Conservation (phyloP, 2,113 vertebrate species). For the Nicator chloris region DNA sequence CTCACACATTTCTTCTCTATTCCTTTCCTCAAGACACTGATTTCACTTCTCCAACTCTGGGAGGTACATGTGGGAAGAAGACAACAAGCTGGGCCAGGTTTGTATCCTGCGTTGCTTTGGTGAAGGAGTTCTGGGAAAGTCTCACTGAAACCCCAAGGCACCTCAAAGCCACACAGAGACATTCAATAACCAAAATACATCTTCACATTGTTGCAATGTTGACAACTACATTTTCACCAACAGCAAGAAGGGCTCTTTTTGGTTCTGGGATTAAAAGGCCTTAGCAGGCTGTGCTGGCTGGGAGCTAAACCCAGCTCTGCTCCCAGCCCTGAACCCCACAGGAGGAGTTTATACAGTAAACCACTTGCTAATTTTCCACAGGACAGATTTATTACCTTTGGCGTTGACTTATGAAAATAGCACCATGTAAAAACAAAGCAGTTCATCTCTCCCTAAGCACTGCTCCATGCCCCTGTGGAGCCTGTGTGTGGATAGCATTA, state of each 20-base stretch:
- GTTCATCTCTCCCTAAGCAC: neutral
- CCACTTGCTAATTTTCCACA: neutral
- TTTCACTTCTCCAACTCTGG: neutral
- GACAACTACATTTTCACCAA: neutral
- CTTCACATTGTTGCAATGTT: rapidly evolving
- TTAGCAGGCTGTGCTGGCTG: neutral
- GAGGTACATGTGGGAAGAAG: neutral
- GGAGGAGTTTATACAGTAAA: neutral
- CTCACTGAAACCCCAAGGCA: neutral
- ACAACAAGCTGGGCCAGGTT: neutral
- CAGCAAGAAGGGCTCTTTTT: neutral
- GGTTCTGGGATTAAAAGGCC: neutral
- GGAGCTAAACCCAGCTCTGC: neutral
- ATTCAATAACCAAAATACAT: neutral
- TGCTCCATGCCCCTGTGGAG: neutral
- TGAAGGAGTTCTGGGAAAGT: neutral
- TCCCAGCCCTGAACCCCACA: rapidly evolving
- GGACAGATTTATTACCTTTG: slow-evolving; percentile 12
- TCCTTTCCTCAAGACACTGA: neutral
- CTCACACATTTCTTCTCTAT: neutral
- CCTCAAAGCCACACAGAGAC: neutral
- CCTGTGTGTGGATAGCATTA: rapidly evolving
- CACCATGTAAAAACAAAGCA: neutral
- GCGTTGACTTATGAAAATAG: neutral
- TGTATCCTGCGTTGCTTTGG: rapidly evolving